Base-by-base conservation (phyloP, 2,888 invertebrate genomes). In the Rhagonycha lutea region DNA sequence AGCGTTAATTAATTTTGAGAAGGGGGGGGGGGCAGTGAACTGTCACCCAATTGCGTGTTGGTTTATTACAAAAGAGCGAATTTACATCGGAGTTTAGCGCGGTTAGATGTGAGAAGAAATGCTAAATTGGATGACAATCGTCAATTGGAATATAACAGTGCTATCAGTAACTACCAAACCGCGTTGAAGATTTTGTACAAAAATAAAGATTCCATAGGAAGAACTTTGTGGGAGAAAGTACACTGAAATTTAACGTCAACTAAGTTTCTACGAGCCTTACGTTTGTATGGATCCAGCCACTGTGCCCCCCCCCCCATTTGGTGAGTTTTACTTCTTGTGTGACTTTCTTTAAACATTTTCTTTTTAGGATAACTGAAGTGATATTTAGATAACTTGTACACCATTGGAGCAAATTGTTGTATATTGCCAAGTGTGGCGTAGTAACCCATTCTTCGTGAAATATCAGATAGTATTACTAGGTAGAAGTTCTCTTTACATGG, bases 231-330 rank as follows among this genome's bases (percentile, higher is more conserved):
- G 7, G 47, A 47, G 7, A 12, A 47, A 47, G n/a, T 47, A 4
- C 47, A n/a, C 7, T 97, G 97, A 96, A 97, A 97, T 85, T 88
- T 96, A 72, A 96, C 95, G 29, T 94, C 95, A 11, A 94, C 96
- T 1, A 90, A 94, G 14, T 97, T 94, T 86, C 94, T 93, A 0
- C 90, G 94, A 84, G 96, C 95, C 0, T 92, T 93, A 47, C 90
- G 94, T 26, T 88, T 96, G 86, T 96, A 96, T 86, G 97, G 97
- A 82, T 89, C 89, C 86, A 91, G 92, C 10, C 82, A 85, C 9
- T 4, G 47, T n/a, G 47, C n/a, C n/a, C n/a, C n/a, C n/a, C 12
- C 4, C 78, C 83, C 5, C 77, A 80, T 75, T 75, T 85, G 81
- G 87, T 87, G 82, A 83, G 85, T 83, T 24, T 32, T 61, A 18